Base-by-base conservation (phyloP, 2,113 vertebrate species). In the Tragulus kanchil region DNA sequence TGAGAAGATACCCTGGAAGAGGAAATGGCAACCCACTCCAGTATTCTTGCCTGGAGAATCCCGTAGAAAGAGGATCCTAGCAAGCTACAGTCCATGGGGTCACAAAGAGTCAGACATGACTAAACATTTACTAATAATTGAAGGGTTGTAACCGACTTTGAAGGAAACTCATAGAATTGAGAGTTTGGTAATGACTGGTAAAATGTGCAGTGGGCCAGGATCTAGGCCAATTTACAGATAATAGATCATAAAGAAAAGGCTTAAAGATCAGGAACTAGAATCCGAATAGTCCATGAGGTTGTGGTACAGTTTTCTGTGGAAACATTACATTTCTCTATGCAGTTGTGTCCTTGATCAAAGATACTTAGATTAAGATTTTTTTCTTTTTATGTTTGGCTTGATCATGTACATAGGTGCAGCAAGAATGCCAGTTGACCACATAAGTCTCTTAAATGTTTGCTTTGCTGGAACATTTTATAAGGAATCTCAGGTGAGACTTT, bases 231-330 rank as follows among this genome's bases (percentile, higher is more conserved):
- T 83, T 69, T 83, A 71, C 36, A 65, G 25, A n/a, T n/a, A n/a
- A 65, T 31, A 59, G 75, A 82, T 79, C 78, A 81, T 91, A n/a
- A n/a, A n/a, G n/a, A 71, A 91, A 91, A 82, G 17, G 25, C n/a
- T 82, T 17, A 45, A 65, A 36, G 54, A 17, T 91, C 69, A 71
- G n/a, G 42, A 17, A 71, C 36, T 48, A 71, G 54, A 83, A 83
- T 48, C 62, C 26, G 6, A 54, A 69, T 91, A 83, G 17, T 19
- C 36, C 19, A 79, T 8, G 17, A 48, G 36, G 52, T 1, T 87
- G 52, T 88, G 25, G 45, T 73, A 42, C 36, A 58, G 25, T 78
- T 83, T 50, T 92, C 65, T 61, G 14, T 92, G 71, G 54, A 84
- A 83, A 52, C 21, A 28, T 77, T 61, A 64, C 61, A 61, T 92